Base-by-base conservation (phyloP, 2,888 invertebrate genomes). In the Campoletis raptor region DNA sequence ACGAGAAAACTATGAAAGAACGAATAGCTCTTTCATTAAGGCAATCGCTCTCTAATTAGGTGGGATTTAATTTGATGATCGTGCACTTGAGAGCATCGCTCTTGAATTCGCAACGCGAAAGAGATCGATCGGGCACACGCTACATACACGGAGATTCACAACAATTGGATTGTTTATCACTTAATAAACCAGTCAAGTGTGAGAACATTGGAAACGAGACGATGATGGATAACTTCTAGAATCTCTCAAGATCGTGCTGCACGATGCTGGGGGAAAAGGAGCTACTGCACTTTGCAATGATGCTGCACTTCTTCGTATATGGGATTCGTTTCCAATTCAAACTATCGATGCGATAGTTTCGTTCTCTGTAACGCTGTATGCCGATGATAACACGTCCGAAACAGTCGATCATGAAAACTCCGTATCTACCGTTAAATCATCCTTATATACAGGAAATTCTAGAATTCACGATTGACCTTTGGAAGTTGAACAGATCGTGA, bases 181-280 rank as follows among this genome's bases (percentile, higher is more conserved):
- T 73, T 69, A 52, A 72, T 78, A 73, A 73, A 80, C 54, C 52
- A n/a, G 36, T 77, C 67, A 76, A 83, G 86, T 86, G 86, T 86
- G 86, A 86, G 86, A 86, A 86, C 45, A 30, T 45, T 82, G 48
- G n/a, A 42, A 61, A 30, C 21, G 69, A 42, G 37, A 64, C 42
- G 37, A n/a, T 5, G 40, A 57, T 48, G 52, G 81, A 24, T 67
- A 69, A 61, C 76, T 70, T 48, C 73, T 67, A n/a, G 48, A 69
- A 48, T 67, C 37, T 66, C 40, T 21, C 40, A 10, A 52, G 48
- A 61, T 85, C 81, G 82, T 82, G 85, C 78, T 42, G 81, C 85
- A 85, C 81, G 85, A 85, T 69, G 52, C 73, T 73, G 77, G 18
- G 37, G 12, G 6, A 61, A 81, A 69, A 69, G 12, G 36, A 78